phyloP scores from a whole-genome alignment of 2,888 invertebrate genomes.

The Neoscelio sp. region DNA sequence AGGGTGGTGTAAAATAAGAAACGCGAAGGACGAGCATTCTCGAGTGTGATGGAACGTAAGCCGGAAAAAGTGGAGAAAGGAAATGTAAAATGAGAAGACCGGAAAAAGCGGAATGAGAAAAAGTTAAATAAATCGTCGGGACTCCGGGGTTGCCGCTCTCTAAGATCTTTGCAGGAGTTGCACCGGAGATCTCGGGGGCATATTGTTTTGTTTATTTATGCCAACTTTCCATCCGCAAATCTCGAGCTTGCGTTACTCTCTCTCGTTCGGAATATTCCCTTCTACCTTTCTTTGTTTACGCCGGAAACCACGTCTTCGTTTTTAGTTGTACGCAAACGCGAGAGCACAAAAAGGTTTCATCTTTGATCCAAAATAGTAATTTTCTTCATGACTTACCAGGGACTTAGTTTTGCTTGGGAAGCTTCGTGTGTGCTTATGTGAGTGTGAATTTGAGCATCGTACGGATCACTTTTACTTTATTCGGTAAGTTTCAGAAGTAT shows the following conservation, averaged over 20 bases:
- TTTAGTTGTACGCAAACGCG: slow-evolving; percentile 23
- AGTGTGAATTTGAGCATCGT: not conserved
- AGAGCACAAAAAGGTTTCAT: slow-evolving; percentile 12
- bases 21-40: slow-evolving; percentile 69
- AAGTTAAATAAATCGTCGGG: slow-evolving; percentile 79
- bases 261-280: slow-evolving; percentile 22
- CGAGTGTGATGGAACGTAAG: slow-evolving; percentile 75
- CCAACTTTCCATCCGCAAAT: slow-evolving; percentile 69
- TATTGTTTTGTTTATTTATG: slow-evolving; percentile 75
- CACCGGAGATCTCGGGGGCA: slow-evolving; percentile 61
- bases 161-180: slow-evolving; percentile 65
- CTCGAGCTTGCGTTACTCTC: slow-evolving; percentile 28
- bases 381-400: slow-evolving; percentile 39
- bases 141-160: slow-evolving; percentile 53
- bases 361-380: slow-evolving; percentile 38
- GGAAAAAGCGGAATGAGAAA: slow-evolving; percentile 54
- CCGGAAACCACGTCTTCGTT: slow-evolving; percentile 34
- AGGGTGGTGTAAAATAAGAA: slow-evolving; percentile 60
- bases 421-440: slow-evolving; percentile 1
- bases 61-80: slow-evolving; percentile 63
- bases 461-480: not conserved
- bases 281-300: slow-evolving; percentile 4
- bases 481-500: not conserved
- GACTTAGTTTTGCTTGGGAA: slow-evolving; percentile 26
- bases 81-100: slow-evolving; percentile 60